Base-by-base conservation (phyloP, 2,888 invertebrate species). In the Calameuta idolon region DNA sequence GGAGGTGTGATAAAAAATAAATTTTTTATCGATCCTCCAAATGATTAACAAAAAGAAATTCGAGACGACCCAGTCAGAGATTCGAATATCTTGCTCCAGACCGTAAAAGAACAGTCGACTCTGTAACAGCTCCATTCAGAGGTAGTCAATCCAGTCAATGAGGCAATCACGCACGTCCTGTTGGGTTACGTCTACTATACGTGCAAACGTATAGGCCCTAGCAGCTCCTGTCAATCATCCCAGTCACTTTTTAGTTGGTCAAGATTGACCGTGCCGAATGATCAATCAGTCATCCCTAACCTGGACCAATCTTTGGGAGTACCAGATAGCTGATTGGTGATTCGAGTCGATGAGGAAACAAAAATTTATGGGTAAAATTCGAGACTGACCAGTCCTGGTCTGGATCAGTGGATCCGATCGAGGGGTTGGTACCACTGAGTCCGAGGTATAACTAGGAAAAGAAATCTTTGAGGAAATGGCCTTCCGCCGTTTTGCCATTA, bases 151-250 rank as follows among this genome's bases (percentile, higher is more conserved):
- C 87, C 89, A 85, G 87, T 88, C 89, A 90, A 90, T 89, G 89
- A 89, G 88, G 87, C 91, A 91, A 90, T 90, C 90, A 88, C 87
- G 89, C 85, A 89, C 90, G 89, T 90, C 90, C 90, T 90, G 90
- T 89, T 85, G 85, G 77, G 79, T 82, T 73, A 35, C 76, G 37
- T 69, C 69, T 55, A 76, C 55, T 76, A 76, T 79, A 80, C 73
- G 80, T 77, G 79, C 78, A 80, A 80, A 77, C 76, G 78, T 34
- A 71, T 11, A 71, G 33, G 71, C 75, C 76, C 80, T 77, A 69
- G 75, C 77, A 55, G 79, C 77, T 69, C 76, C 76, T 79, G 77
- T 75, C 80, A 80, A 83, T 81, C 80, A 77, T 76, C 76, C 79
- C 74, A 77, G 77, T 79, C 80, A 79, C 81, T 77, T 80, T 80